These are phyloP conservation scores for Pogonus chalceus DNA, from an alignment of 1,140 invertebrate genomes.

Conservation along the genomic window DNA sequence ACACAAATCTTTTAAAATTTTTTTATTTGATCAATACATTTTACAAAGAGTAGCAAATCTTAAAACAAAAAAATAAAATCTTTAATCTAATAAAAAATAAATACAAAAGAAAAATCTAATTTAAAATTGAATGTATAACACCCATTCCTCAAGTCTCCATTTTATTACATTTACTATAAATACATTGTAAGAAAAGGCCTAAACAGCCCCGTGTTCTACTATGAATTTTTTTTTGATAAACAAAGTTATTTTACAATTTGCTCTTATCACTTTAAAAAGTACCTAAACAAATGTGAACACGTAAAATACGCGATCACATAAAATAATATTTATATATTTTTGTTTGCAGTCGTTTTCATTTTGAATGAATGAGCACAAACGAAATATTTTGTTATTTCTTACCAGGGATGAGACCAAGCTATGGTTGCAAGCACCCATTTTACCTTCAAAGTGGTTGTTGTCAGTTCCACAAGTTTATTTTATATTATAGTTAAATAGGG, in stretches of 20 bases:
- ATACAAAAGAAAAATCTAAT: no score
- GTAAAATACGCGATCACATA: background rate
- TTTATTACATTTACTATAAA: background rate
- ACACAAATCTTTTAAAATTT: no score
- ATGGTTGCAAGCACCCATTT: background rate
- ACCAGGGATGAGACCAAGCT: background rate
- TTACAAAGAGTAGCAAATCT: no score
- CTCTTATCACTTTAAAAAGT: background rate
- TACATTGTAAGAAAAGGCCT: background rate
- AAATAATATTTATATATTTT: background rate
- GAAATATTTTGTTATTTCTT: background rate
- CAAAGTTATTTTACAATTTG: background rate
- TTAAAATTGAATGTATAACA: no score
- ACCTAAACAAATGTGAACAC: background rate
- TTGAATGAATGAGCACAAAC: background rate
- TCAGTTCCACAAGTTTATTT: no score
- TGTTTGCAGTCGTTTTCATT: background rate
- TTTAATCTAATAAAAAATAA: no score
- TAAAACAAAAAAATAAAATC: no score
- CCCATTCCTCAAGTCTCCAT: no score
- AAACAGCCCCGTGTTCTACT: background rate
- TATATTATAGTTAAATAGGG: no score
- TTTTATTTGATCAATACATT: no score
- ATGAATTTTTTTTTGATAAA: background rate
- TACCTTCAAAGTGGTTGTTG: background rate